These are phyloP conservation scores for Halocaridina rubra DNA, from an alignment of 2,888 invertebrate genomes.

Conservation along the genomic window DNA sequence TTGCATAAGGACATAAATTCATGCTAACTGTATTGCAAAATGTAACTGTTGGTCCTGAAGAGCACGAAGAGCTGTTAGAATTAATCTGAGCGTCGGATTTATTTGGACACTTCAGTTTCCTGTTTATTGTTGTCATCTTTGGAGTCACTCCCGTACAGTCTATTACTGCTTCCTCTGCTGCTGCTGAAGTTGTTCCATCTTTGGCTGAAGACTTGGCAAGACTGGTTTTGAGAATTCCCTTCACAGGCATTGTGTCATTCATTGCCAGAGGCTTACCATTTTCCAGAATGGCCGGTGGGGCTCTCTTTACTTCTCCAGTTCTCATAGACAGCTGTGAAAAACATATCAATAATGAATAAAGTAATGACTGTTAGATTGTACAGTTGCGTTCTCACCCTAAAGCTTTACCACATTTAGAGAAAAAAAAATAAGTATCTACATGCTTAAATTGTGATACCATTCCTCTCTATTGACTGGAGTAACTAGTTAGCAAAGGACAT, in stretches of 20 bases:
- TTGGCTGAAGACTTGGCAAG: background rate
- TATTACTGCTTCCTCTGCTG: constrained; percentile 37
- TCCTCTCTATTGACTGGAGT: too few species aligned
- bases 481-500: too few species aligned
- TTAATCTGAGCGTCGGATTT: background rate
- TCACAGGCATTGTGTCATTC: background rate
- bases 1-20: too few species aligned
- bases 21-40: background rate
- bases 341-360: background rate
- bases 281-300: background rate
- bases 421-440: too few species aligned
- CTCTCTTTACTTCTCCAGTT: constrained; percentile 18
- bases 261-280: background rate
- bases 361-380: too few species aligned
- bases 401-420: too few species aligned
- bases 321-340: constrained; percentile 22
- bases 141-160: constrained; percentile 49
- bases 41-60: background rate
- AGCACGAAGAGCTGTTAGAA: background rate
- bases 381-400: too few species aligned
- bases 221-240: background rate
- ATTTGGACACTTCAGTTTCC: background rate
- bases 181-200: background rate
- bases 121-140: constrained; percentile 37
- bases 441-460: too few species aligned